Conservation (phyloP, 2,888 invertebrate species). For the Andrena bicolor region DNA sequence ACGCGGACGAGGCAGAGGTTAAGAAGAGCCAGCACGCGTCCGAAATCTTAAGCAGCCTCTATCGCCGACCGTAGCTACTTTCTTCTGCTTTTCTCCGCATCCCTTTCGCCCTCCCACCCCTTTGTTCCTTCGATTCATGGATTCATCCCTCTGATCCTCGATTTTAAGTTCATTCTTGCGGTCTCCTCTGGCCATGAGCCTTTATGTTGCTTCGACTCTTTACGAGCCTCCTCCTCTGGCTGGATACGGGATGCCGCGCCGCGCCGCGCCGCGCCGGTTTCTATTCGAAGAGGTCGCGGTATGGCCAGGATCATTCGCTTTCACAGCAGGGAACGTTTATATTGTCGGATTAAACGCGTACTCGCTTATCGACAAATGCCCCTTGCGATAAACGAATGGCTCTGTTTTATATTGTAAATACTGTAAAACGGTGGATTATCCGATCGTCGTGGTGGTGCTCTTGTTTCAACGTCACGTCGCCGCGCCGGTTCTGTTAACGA, state of each 20-base stretch:
- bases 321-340: conserved; percentile 4
- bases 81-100: conserved; percentile 13
- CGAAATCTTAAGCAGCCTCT: conserved; percentile 81
- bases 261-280: too few species aligned
- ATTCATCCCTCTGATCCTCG: background rate
- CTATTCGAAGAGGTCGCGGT: background rate
- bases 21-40: conserved; percentile 78
- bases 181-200: conserved; percentile 2
- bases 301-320: background rate
- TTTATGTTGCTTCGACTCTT: background rate
- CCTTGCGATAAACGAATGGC: conserved; percentile 22
- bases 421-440: conserved; percentile 32
- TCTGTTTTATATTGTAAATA: conserved; percentile 26
- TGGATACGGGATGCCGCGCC: background rate
- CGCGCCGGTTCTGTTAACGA: background rate
- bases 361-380: conserved; percentile 34
- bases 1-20: conserved; percentile 83
- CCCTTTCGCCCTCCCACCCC: background rate
- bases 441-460: conserved; percentile 14
- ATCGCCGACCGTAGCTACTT: conserved; percentile 35
- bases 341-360: conserved; percentile 41
- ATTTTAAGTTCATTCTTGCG: conserved; percentile 27
- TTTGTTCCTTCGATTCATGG: conserved; percentile 23
- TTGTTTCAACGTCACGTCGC: background rate
- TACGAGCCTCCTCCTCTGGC: background rate